These are phyloP conservation scores for Troglohyphantes excavatus DNA, from an alignment of 2,888 invertebrate species.

Conservation along the genomic window DNA sequence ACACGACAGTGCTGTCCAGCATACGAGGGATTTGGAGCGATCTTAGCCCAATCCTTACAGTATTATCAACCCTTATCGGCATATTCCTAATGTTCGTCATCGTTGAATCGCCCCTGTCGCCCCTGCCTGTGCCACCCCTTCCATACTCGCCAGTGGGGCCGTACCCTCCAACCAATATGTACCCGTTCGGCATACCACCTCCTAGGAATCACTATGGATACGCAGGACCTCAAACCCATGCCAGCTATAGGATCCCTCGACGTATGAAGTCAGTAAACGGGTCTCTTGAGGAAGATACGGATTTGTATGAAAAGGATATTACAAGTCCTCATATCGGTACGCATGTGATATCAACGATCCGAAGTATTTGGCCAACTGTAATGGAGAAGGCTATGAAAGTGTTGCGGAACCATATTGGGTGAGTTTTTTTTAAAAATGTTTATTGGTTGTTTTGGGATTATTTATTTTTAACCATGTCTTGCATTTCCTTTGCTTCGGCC, in stretches of 20 bases:
- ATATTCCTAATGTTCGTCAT: slow-evolving; percentile 68
- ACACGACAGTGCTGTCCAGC: slow-evolving; percentile 67
- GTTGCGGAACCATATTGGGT: slow-evolving; percentile 6
- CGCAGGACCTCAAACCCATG: slow-evolving; percentile 32
- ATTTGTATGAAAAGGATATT: slow-evolving; percentile 2
- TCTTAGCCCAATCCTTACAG: slow-evolving; percentile 58
- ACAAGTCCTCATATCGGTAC: background rate
- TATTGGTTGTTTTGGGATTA: too few species aligned
- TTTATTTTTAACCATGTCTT: too few species aligned
- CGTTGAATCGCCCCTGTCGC: slow-evolving; percentile 71
- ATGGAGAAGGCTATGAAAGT: slow-evolving; percentile 7
- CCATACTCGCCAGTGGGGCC: slow-evolving; percentile 72
- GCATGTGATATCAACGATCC: background rate
- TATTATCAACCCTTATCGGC: slow-evolving; percentile 68
- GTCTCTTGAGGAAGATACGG: slow-evolving; percentile 21
- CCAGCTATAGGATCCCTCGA: slow-evolving; percentile 55
- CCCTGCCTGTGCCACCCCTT: slow-evolving; percentile 74
- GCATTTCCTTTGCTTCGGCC: too few species aligned
- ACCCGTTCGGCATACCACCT: slow-evolving; percentile 69
- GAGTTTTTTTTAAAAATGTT: background rate
- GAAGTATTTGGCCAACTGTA: background rate
- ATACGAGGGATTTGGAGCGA: slow-evolving; percentile 68
- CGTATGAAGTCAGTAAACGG: slow-evolving; percentile 15
- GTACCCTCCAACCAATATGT: slow-evolving; percentile 65
- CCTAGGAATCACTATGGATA: slow-evolving; percentile 41